Percentiles rank a stretch among this genome's conserved stretches.
phyloP scores from a whole-genome alignment of 2,888 invertebrate species.

The Sipha maydis region DNA sequence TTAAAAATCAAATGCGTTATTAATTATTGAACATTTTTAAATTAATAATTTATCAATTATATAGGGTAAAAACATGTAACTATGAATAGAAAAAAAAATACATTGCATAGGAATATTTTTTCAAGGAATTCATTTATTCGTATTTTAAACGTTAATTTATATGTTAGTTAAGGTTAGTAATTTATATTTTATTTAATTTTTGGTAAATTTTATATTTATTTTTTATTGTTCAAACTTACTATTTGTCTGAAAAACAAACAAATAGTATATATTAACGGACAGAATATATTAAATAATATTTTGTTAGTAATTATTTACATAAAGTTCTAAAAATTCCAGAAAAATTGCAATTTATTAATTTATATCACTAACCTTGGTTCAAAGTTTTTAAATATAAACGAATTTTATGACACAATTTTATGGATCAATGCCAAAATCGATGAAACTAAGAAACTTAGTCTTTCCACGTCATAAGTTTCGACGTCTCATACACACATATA shows the following conservation, averaged over 20 bases:
- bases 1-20: no score
- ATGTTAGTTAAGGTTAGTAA: no score
- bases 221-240: no score
- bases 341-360: constrained; percentile 26
- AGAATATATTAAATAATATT: not conserved
- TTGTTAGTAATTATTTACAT: not conserved
- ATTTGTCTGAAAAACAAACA: not conserved
- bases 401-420: constrained; percentile 30
- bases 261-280: not conserved
- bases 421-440: constrained; percentile 50
- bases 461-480: constrained; percentile 38
- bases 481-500: not conserved
- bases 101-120: not conserved
- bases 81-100: not conserved
- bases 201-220: no score
- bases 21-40: no score
- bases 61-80: no score
- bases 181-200: no score
- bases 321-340: not conserved
- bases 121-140: no score
- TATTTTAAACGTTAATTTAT: no score
- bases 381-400: constrained; percentile 56
- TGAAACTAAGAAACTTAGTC: constrained; percentile 28
- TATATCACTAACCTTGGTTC: constrained; percentile 49
- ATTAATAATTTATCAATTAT: no score